Conservation (phyloP, 2,113 vertebrate species). For the Pandion haliaetus region DNA sequence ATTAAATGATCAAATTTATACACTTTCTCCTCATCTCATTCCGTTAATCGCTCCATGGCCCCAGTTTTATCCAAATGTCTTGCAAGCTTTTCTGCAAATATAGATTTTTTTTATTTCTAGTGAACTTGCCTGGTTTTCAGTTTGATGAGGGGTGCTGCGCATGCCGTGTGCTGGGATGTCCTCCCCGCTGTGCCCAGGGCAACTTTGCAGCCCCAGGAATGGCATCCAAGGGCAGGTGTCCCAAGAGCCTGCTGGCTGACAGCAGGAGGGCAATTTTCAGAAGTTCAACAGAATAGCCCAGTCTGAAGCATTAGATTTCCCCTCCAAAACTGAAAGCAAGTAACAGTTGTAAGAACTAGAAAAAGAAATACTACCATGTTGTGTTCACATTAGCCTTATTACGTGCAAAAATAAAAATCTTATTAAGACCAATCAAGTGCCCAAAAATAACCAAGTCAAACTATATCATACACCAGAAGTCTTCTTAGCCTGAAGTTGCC, state of each 20-base stretch:
- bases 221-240: neutral
- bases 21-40: neutral
- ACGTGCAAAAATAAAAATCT: neutral
- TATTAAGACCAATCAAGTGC: neutral
- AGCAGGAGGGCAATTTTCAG: neutral
- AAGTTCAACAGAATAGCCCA: neutral
- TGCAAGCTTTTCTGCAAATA: neutral
- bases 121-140: neutral
- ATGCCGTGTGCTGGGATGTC: fast-evolving
- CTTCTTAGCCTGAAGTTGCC: neutral
- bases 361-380: neutral
- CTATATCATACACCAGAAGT: neutral
- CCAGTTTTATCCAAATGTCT: neutral
- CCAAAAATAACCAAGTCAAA: neutral
- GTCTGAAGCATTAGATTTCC: neutral
- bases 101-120: neutral
- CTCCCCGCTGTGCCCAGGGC: neutral
- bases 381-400: neutral
- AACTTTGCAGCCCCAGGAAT: neutral
- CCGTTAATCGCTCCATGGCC: neutral
- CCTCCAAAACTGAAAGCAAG: neutral
- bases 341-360: neutral
- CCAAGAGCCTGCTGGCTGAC: neutral
- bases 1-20: neutral
- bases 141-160: neutral